These are phyloP conservation scores for Axinella damicornis DNA, from an alignment of 37 sponge, comb jelly and placozoan species.

Conservation along the genomic window DNA sequence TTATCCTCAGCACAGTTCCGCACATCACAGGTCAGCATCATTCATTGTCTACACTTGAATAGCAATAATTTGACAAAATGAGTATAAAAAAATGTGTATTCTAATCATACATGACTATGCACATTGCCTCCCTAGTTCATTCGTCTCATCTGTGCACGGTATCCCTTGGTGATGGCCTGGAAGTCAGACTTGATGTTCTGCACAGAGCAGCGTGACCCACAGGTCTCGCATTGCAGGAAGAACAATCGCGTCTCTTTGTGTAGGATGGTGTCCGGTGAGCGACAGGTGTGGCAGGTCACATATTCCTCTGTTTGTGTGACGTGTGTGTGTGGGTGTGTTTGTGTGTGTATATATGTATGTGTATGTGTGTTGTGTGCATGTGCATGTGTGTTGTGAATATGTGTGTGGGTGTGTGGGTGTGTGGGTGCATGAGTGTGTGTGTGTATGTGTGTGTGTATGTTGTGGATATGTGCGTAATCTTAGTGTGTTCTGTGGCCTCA, in stretches of 20 bases:
- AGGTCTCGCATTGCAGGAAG: conserved; percentile 97
- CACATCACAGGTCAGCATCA: too few species aligned
- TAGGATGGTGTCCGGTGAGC: conserved; percentile 93
- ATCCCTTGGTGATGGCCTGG: conserved; percentile 82
- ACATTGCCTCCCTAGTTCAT: neutral
- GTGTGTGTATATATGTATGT: neutral
- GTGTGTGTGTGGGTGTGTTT: neutral
- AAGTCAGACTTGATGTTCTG: conserved; percentile 95
- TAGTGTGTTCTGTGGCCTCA: too few species aligned
- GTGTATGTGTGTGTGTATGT: neutral
- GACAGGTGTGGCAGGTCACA: conserved; percentile 98
- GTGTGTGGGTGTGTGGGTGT: too few species aligned
- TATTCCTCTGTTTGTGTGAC: conserved; percentile 88
- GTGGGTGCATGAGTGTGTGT: neutral
- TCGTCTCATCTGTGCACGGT: conserved; percentile 62
- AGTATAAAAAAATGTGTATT: too few species aligned
- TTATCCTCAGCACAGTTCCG: too few species aligned
- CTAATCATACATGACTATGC: too few species aligned
- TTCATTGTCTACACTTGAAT: too few species aligned
- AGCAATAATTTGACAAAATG: too few species aligned
- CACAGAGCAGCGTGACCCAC: conserved; percentile 94
- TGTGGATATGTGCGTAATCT: too few species aligned
- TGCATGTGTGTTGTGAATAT: too few species aligned
- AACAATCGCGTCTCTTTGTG: conserved; percentile 94
- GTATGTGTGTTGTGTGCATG: neutral